phyloP scores from a whole-genome alignment of 2,888 invertebrate species.

The Drosophila meridiana region DNA sequence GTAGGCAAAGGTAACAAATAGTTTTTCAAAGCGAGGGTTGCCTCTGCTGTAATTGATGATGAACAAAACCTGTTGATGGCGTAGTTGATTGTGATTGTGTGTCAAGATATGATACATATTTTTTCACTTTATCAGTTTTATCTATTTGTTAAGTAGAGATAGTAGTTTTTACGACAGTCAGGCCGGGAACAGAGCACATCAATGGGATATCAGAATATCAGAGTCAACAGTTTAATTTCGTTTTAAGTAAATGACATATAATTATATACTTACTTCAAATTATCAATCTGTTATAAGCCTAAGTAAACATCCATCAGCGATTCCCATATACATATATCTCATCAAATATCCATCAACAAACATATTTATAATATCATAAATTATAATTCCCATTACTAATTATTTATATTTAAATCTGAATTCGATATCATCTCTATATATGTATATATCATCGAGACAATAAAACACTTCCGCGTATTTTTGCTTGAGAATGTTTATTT shows the following conservation, averaged over 20 bases:
- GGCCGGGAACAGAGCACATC: neutral
- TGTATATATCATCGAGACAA: neutral
- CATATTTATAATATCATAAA: neutral
- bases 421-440: no score
- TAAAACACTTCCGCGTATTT: conserved; percentile 2
- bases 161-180: neutral
- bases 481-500: conserved; percentile 53
- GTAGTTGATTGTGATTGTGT: neutral
- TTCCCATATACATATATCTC: neutral
- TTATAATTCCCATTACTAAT: neutral
- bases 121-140: neutral
- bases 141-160: conserved; percentile 1
- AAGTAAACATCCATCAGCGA: no score
- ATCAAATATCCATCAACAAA: neutral
- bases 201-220: no score
- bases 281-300: neutral
- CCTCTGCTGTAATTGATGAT: conserved; percentile 7
- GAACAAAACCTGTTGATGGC: conserved; percentile 10
- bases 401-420: no score
- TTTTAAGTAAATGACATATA: neutral
- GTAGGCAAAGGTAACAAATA: conserved; percentile 30
- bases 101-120: neutral
- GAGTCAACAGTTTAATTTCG: neutral
- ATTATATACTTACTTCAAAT: neutral
- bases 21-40: conserved; percentile 7